These are phyloP conservation scores for Bombycilla garrulus DNA, from an alignment of 2,113 vertebrate species.

Conservation along the genomic window DNA sequence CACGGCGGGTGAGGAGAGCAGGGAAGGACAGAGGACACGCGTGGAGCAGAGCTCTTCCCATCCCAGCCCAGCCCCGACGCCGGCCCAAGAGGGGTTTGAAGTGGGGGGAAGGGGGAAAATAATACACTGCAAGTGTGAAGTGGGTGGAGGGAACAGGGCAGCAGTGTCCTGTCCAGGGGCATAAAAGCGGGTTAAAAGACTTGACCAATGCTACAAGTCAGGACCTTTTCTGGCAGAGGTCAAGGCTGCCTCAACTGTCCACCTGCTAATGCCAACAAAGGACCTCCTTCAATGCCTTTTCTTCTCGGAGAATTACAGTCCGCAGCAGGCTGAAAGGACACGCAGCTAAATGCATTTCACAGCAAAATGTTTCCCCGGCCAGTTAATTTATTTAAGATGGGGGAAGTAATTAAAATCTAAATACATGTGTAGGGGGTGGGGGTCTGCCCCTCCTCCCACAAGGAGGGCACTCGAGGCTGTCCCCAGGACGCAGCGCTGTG, in stretches of 20 bases:
- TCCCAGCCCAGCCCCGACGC: not conserved
- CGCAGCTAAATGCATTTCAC: constrained; percentile 13
- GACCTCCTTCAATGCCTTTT: constrained; percentile 48
- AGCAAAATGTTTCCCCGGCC: constrained; percentile 34
- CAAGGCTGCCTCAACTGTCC: constrained; percentile 58
- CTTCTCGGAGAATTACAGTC: constrained; percentile 16
- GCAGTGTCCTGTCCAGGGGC: constrained; percentile 24
- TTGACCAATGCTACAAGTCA: constrained; percentile 42
- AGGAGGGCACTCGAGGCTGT: constrained; percentile 15
- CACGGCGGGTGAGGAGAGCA: not conserved
- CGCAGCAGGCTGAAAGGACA: constrained; percentile 35
- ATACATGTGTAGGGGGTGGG: constrained; percentile 53
- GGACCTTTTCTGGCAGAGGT: constrained; percentile 48
- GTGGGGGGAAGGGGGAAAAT: not conserved
- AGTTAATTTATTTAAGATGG: constrained; percentile 37
- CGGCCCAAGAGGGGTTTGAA: not conserved
- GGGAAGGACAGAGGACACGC: not conserved
- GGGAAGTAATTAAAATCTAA: constrained; percentile 67
- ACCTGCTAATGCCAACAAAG: constrained; percentile 65
- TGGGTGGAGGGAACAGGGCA: constrained; percentile 14
- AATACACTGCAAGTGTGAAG: constrained; percentile 48
- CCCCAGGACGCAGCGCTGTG: not conserved
- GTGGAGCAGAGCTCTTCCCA: not conserved
- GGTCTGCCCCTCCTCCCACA: constrained; percentile 48
- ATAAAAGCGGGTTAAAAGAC: constrained; percentile 38